Percentiles rank a stretch among this genome's conserved stretches.
Conservation (phyloP, 2,797 vertebrate genomes). For the Capromys pilorides region DNA sequence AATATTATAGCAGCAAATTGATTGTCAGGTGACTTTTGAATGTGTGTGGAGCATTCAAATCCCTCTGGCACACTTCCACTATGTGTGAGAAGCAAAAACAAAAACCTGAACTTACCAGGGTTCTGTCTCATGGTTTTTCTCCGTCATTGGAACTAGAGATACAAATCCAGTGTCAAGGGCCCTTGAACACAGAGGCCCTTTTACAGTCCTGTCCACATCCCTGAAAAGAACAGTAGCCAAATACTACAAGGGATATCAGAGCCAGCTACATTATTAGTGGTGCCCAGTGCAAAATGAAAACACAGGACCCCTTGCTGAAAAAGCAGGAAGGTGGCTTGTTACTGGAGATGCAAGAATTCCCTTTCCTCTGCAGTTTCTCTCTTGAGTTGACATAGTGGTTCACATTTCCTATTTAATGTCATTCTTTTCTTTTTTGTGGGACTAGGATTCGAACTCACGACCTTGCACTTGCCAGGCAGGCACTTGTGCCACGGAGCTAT, state of each 20-base stretch:
- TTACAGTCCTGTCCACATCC: conserved; percentile 35
- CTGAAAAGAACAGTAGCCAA: conserved; percentile 59
- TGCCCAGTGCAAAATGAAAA: conserved; percentile 26
- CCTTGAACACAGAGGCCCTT: conserved; percentile 58
- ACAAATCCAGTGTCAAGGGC: conserved; percentile 66
- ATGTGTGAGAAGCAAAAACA: conserved; percentile 56
- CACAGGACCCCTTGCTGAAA: not conserved
- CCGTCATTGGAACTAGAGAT: conserved; percentile 38
- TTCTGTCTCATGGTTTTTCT: conserved; percentile 42
- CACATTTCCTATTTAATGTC: conserved; percentile 45
- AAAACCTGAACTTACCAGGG: conserved; percentile 40
- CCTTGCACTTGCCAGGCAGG: too few relatives aligned
- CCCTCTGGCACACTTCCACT: conserved; percentile 36
- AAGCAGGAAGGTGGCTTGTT: not conserved
- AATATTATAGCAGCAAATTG: conserved; percentile 50
- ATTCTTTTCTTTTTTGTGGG: not conserved
- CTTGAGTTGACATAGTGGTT: conserved; percentile 26
- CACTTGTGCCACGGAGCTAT: too few relatives aligned
- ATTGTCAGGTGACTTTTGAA: conserved; percentile 39
- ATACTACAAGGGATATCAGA: conserved; percentile 2
- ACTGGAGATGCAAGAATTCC: not conserved
- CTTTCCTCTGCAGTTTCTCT: conserved; percentile 33
- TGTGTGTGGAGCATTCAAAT: conserved; percentile 43
- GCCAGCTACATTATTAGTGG: conserved; percentile 16
- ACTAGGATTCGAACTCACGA: too few relatives aligned